Conservation (phyloP, 1,140 invertebrate genomes). For the Anthonomus grandis region DNA sequence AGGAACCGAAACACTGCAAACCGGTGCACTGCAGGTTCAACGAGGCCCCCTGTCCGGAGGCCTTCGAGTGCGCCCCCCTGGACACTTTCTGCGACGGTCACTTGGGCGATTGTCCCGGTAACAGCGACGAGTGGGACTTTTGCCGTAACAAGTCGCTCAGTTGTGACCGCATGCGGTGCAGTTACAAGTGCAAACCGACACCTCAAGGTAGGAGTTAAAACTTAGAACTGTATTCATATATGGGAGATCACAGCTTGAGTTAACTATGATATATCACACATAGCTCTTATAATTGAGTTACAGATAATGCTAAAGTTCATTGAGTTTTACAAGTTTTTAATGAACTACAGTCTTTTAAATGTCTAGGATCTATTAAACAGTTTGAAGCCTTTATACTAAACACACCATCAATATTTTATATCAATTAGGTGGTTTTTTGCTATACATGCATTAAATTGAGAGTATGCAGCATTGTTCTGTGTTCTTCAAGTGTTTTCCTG, state of each 20-base stretch:
- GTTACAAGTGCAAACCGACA: constrained; percentile 64
- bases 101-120: constrained; percentile 53
- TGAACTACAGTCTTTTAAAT: too few relatives aligned
- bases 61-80: constrained; percentile 50
- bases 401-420: too few relatives aligned
- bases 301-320: too few relatives aligned
- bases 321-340: too few relatives aligned
- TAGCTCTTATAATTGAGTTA: too few relatives aligned
- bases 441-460: too few relatives aligned
- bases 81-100: constrained; percentile 52
- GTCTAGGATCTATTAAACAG: too few relatives aligned
- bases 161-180: constrained; percentile 60
- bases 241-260: background rate
- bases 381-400: too few relatives aligned
- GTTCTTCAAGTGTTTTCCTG: too few relatives aligned
- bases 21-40: constrained; percentile 56
- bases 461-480: too few relatives aligned
- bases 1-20: constrained; percentile 40
- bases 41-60: constrained; percentile 58
- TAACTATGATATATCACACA: too few relatives aligned
- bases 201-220: constrained; percentile 20
- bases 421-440: too few relatives aligned
- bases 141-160: constrained; percentile 53
- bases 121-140: constrained; percentile 55
- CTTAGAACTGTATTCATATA: background rate